phyloP scores from a whole-genome alignment of 2,113 vertebrate genomes.

The Prolemur simus region DNA sequence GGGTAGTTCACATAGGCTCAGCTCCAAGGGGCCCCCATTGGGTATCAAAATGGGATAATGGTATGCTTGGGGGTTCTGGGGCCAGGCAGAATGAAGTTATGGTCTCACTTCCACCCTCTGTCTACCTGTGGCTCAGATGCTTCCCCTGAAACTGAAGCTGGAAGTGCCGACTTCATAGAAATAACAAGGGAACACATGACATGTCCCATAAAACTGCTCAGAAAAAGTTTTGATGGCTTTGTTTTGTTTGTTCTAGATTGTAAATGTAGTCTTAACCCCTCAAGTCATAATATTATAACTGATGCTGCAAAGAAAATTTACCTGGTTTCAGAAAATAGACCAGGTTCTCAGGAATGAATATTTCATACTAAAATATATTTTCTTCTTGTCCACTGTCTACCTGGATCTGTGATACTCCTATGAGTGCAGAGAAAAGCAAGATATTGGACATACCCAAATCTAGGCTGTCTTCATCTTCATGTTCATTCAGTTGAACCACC shows the following conservation, averaged over 20 bases:
- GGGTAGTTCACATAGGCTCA: background rate
- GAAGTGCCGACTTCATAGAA: background rate
- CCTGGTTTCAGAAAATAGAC: background rate
- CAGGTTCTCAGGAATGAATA: background rate
- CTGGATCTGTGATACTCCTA: background rate
- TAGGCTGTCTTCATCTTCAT: background rate
- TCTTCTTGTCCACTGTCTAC: background rate
- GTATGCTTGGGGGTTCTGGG: background rate
- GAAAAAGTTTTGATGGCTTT: background rate
- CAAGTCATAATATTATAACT: background rate
- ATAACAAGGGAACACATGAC: background rate
- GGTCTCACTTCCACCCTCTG: fast-evolving
- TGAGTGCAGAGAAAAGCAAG: background rate
- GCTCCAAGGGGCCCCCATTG: background rate
- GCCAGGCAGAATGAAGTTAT: background rate
- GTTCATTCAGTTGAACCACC: constrained; percentile 39
- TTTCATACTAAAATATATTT: background rate
- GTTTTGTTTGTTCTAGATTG: background rate
- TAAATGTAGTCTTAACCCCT: background rate
- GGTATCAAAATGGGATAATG: background rate
- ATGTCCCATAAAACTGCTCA: background rate
- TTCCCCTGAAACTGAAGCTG: background rate
- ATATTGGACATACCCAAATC: constrained; percentile 69
- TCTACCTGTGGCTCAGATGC: fast-evolving
- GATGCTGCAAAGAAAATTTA: background rate